Evolutionary conservation across 2,113 vertebrate species (phyloP).

Genomic region (Willisornis vidua): DNA sequence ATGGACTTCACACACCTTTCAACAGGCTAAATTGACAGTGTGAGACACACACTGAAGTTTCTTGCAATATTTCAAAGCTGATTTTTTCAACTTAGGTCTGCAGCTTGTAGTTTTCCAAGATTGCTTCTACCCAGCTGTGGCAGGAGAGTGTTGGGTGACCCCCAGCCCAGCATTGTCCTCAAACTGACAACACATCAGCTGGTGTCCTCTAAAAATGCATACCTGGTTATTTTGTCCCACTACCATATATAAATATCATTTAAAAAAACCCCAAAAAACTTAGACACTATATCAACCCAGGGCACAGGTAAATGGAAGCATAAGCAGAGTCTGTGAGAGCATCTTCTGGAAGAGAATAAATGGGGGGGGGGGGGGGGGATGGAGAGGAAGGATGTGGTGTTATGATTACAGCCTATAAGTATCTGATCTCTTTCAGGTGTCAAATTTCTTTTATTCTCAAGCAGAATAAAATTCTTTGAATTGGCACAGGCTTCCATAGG

Average conservation of each 20-base stretch:
- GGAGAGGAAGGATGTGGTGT: not conserved
- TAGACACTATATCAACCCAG: not conserved
- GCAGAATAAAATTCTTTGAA: not conserved
- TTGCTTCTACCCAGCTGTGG: not conserved
- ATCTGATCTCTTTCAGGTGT: not conserved
- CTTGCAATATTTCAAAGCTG: not conserved
- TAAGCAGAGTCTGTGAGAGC: not conserved
- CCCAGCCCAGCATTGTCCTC: not conserved
- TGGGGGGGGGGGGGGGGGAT: accelerated
- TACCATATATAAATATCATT: not conserved
- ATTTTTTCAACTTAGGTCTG: not conserved
- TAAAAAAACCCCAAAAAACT: not conserved
- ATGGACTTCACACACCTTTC: not conserved
- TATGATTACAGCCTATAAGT: not conserved
- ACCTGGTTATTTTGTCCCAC: not conserved
- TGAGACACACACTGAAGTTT: not conserved
- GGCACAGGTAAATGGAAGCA: not conserved
- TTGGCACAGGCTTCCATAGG: not conserved
- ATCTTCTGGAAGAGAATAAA: not conserved
- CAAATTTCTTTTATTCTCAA: not conserved
- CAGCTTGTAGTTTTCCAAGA: not conserved
- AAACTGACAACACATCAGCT: not conserved
- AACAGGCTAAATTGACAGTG: not conserved
- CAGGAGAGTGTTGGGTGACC: not conserved
- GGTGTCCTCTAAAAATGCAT: not conserved